phyloP scores from a whole-genome alignment of 2,888 invertebrate species.

The Drosophila pegasa region DNA sequence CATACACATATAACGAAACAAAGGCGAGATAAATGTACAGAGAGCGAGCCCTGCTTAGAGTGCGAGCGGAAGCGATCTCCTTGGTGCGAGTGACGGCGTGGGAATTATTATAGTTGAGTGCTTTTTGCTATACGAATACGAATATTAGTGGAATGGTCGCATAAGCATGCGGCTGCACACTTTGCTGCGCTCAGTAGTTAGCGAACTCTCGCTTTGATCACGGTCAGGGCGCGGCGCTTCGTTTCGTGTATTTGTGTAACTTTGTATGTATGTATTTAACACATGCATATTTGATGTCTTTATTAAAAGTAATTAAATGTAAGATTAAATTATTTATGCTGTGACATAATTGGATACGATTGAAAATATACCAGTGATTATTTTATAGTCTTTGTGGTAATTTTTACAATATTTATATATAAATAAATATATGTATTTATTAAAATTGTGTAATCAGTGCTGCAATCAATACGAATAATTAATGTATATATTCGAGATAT shows the following conservation, averaged over 20 bases:
- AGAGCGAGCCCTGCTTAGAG: background rate
- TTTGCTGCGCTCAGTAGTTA: background rate
- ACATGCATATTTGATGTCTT: background rate
- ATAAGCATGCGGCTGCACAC: background rate
- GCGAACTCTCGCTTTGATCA: background rate
- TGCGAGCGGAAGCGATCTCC: background rate
- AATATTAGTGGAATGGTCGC: background rate
- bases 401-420: background rate
- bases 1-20: background rate
- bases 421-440: no score
- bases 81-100: background rate
- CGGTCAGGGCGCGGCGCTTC: accelerated
- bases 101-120: background rate
- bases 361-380: background rate
- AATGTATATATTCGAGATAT: no score
- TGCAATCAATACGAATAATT: no score
- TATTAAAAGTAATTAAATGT: background rate
- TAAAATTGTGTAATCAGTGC: no score
- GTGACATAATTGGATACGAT: background rate
- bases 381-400: background rate
- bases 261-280: no score
- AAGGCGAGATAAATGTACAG: background rate
- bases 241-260: no score
- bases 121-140: background rate
- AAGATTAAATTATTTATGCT: background rate